A percentile compares a stretch with the other conserved stretches of the same genome.
Conservation (phyloP, 2,797 vertebrate genomes). For the Pelobates cultripes region DNA sequence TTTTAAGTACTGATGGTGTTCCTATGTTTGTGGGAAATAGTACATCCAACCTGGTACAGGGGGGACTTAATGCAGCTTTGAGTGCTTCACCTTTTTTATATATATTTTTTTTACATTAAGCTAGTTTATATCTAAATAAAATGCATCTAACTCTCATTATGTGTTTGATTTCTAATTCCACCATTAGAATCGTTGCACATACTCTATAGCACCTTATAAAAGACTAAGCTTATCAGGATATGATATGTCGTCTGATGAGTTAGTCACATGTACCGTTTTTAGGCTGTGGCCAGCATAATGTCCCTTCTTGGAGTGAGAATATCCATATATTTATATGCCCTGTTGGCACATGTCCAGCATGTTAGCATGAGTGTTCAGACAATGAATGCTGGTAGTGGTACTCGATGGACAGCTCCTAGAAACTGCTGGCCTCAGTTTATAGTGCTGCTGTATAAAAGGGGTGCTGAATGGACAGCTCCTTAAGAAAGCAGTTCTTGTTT, state of each 20-base stretch:
- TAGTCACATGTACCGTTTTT: neutral
- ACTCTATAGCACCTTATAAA: neutral
- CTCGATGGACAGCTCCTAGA: conserved; percentile 4
- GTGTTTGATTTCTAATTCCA: neutral
- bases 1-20: neutral
- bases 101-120: neutral
- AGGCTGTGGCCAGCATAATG: neutral
- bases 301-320: neutral
- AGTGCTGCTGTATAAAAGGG: conserved; percentile 2
- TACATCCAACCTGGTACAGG: neutral
- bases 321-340: neutral
- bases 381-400: neutral
- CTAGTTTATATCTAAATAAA: neutral
- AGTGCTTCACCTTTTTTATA: neutral
- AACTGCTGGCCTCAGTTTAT: neutral
- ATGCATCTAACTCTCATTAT: neutral
- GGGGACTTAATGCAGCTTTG: neutral
- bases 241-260: neutral
- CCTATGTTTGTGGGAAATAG: neutral
- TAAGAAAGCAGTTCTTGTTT: neutral
- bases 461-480: conserved; percentile 42
- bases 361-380: conserved; percentile 4
- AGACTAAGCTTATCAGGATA: neutral
- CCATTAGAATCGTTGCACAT: neutral
- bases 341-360: neutral